phyloP scores from a whole-genome alignment of 2,113 vertebrate species.

The Etia nguti region DNA sequence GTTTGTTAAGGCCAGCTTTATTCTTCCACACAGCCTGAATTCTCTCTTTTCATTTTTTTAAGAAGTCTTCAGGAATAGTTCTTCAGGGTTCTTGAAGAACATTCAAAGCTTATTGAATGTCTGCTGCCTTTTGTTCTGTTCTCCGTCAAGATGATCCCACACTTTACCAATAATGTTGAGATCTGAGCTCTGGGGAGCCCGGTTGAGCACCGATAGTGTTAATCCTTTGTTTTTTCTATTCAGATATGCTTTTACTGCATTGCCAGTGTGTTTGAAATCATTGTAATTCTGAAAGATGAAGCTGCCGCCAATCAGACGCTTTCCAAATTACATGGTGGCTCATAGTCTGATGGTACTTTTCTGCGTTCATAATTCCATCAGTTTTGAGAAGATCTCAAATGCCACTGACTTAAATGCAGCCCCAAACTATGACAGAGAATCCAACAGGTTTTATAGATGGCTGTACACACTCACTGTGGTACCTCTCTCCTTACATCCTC shows the following conservation, averaged over 20 bases:
- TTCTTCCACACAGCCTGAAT: no score
- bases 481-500: not conserved
- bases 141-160: not conserved
- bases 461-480: not conserved
- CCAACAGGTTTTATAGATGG: not conserved
- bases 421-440: not conserved
- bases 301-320: not conserved
- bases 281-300: not conserved
- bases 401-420: accelerated
- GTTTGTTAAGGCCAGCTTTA: no score
- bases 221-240: not conserved
- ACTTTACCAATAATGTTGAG: not conserved
- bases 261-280: not conserved
- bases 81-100: not conserved
- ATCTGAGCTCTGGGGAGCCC: not conserved
- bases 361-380: accelerated
- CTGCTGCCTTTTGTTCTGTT: not conserved
- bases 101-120: not conserved
- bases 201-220: not conserved
- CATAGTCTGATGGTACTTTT: not conserved
- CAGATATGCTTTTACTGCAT: not conserved
- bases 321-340: not conserved
- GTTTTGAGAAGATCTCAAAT: not conserved
- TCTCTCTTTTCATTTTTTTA: no score
- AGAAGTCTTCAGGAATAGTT: not conserved